phyloP scores from a whole-genome alignment of 1,140 invertebrate genomes.

The Lamellibrachia luymesi region DNA sequence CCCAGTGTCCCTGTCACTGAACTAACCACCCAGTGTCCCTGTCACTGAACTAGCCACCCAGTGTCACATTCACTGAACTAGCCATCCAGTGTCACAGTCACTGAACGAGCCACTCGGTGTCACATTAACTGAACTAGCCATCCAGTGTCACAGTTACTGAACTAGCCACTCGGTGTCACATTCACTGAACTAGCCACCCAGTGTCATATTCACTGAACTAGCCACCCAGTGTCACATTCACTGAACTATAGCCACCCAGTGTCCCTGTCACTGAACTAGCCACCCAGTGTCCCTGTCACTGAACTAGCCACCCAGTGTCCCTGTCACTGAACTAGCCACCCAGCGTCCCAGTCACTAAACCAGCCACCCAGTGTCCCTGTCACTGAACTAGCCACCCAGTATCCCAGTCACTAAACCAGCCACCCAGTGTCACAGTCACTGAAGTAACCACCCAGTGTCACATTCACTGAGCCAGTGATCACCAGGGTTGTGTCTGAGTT shows the following conservation, averaged over 20 bases:
- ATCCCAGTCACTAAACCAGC: background rate
- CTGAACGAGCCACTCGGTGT: background rate
- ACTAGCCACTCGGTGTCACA: background rate
- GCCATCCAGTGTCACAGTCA: background rate
- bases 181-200: background rate
- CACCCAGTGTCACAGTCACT: background rate
- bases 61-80: background rate
- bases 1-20: background rate
- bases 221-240: background rate
- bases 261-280: background rate
- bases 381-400: background rate
- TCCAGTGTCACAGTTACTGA: background rate
- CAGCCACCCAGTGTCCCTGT: background rate
- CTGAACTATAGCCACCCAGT: background rate
- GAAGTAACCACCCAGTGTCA: background rate
- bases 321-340: background rate
- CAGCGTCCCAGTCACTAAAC: background rate
- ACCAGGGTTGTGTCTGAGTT: background rate
- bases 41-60: background rate
- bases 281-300: background rate
- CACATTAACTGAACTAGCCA: background rate
- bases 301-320: background rate
- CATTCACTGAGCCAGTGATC: background rate
- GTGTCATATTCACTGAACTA: background rate
- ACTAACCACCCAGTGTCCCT: background rate